Evolutionary conservation across 2,888 invertebrate species (phyloP), one percentile per base, ranked within the genome.

Genomic region (Pollenia amentaria): DNA sequence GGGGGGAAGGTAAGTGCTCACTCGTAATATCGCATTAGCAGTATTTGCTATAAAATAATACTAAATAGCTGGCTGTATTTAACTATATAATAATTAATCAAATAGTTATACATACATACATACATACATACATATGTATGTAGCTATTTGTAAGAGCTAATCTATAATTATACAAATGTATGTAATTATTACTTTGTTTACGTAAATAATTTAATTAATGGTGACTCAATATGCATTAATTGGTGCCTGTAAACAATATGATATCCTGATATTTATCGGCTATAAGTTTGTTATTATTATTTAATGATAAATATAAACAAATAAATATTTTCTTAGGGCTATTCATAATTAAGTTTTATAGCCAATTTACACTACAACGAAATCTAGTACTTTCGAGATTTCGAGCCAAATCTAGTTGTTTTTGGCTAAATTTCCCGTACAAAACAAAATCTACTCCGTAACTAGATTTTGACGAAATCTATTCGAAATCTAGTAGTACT

Each of bases 141-240:
- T 57, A 0, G 8, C 0, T 69, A 18, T 46, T 0, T 46, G 12
- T 18, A 42, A 48, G 16, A 16, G 18, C 38, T 3, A 3, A 46
- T 46, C 1, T 14, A 16, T 46, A 51, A 9, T 29, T 57, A 70
- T 46, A 12, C 14, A 14, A 42, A 67, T 75, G 60, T 57, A 64
- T 44, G 69, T 83, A 79, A 87, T 87, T 77, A 84, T 84, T 75
- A 80, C 86, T 79, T 83, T 80, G 84, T 87, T 87, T 83, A 60
- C 60, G 80, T 84, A 84, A 84, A 87, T 84, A 87, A 87, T 87
- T 80, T 84, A 87, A 87, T 87, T 87, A 87, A 87, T 87, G 77
- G 46, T 62, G 84, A 77, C 73, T 81, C 80, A 80, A 69, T 77
- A 44, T 80, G 72, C 64, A 84, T 77, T 87, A 83, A 87, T 80